Conservation (phyloP, 2,797 vertebrate genomes). For the Hoplostethus atlanticus region DNA sequence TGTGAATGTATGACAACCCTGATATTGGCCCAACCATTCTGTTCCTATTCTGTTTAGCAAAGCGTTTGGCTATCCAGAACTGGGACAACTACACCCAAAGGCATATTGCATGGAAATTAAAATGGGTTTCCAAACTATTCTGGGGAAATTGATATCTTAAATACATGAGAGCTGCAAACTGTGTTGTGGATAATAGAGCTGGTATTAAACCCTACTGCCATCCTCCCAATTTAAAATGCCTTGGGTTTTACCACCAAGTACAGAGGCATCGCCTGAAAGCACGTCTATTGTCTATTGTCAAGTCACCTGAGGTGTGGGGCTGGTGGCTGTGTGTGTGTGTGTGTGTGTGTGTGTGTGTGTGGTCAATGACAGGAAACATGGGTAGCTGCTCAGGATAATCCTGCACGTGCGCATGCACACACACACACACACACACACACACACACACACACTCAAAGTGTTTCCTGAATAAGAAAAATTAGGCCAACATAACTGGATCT, state of each 20-base stretch:
- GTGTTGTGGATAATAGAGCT: conserved; percentile 22
- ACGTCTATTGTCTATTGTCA: conserved; percentile 68
- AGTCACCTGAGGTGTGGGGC: conserved; percentile 44
- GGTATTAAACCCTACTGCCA: conserved; percentile 26
- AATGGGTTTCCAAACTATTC: not conserved
- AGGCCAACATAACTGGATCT: too few relatives aligned
- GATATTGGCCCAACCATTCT: too few relatives aligned
- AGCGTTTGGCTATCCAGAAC: not conserved
- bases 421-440: too few relatives aligned
- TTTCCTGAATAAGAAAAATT: too few relatives aligned
- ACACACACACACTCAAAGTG: too few relatives aligned
- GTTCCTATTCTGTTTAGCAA: not conserved
- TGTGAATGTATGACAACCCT: too few relatives aligned
- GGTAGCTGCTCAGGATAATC: conserved; percentile 1
- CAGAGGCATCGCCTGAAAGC: conserved; percentile 35
- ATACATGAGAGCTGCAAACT: conserved; percentile 18
- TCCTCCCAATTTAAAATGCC: too few relatives aligned
- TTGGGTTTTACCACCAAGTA: conserved; percentile 41
- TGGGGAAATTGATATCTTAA: conserved; percentile 12
- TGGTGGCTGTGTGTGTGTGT: conserved; percentile 24
- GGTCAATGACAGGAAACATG: not conserved
- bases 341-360: not conserved
- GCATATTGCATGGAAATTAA: not conserved
- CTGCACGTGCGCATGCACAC: too few relatives aligned
- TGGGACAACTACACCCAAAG: conserved; percentile 11